A percentile compares a stretch with the other conserved stretches of the same genome.
These are phyloP conservation scores for Gymnobelideus leadbeateri DNA, from an alignment of 2,113 vertebrate genomes.

Conservation along the genomic window DNA sequence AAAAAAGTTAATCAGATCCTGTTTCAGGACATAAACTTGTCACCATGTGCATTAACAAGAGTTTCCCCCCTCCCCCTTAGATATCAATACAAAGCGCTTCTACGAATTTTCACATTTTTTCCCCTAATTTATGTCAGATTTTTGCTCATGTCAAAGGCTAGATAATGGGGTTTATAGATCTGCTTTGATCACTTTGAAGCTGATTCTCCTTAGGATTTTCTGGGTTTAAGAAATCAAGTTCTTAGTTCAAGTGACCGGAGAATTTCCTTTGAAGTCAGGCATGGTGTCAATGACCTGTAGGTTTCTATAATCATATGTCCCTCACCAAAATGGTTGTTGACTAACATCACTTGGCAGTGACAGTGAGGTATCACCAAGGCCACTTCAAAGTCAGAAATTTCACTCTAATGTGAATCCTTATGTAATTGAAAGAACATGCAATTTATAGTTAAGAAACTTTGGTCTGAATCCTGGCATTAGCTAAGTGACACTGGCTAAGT, in stretches of 20 bases:
- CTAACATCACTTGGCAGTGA: not conserved
- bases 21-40: conserved; percentile 73
- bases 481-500: not conserved
- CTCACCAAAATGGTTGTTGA: not conserved
- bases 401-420: not conserved
- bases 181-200: not conserved
- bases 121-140: conserved; percentile 50
- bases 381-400: not conserved
- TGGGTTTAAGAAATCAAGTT: not conserved
- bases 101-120: conserved; percentile 54
- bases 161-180: not conserved
- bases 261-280: not conserved
- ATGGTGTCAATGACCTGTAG: not conserved
- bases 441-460: not conserved
- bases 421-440: not conserved
- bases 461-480: not conserved
- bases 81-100: conserved; percentile 1
- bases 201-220: not conserved
- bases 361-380: not conserved
- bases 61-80: not conserved
- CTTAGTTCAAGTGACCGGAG: not conserved
- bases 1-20: conserved; percentile 73
- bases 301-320: not conserved
- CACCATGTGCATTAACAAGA: conserved; percentile 59
- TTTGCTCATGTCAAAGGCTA: conserved; percentile 40